These are phyloP conservation scores for Mellilla xanthometata DNA, from an alignment of 2,888 invertebrate genomes.

Conservation along the genomic window DNA sequence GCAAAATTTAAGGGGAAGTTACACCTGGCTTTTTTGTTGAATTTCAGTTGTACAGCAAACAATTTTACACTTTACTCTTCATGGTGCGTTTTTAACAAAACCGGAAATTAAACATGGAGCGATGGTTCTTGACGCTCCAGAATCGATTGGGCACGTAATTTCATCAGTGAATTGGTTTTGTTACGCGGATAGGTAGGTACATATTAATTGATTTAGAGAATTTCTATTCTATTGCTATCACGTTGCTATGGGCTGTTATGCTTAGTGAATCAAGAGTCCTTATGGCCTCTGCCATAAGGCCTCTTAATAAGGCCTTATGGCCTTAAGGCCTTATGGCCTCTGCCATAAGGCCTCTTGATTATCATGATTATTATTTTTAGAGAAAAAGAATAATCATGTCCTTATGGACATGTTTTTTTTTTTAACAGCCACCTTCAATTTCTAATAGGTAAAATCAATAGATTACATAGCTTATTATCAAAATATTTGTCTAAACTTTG, in stretches of 20 bases:
- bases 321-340: too few species aligned
- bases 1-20: slow-evolving; percentile 54
- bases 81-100: slow-evolving; percentile 12
- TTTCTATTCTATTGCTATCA: slow-evolving; percentile 12
- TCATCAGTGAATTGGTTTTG: slow-evolving; percentile 19
- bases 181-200: slow-evolving; percentile 4
- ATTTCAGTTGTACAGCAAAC: slow-evolving; percentile 33
- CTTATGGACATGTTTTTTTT: too few species aligned
- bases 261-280: background rate
- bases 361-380: too few species aligned
- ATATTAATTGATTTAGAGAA: slow-evolving; percentile 14
- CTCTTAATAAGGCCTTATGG: too few species aligned
- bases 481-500: too few species aligned
- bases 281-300: too few species aligned
- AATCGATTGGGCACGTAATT: slow-evolving; percentile 27
- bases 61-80: background rate
- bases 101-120: slow-evolving; percentile 8
- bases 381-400: too few species aligned
- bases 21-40: slow-evolving; percentile 50
- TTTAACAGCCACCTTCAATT: too few species aligned
- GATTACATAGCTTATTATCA: too few species aligned
- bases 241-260: slow-evolving; percentile 8
- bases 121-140: slow-evolving; percentile 11
- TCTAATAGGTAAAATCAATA: too few species aligned
- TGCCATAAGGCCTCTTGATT: too few species aligned